Conservation (phyloP, 2,888 invertebrate species). For the Odontothrips loti region DNA sequence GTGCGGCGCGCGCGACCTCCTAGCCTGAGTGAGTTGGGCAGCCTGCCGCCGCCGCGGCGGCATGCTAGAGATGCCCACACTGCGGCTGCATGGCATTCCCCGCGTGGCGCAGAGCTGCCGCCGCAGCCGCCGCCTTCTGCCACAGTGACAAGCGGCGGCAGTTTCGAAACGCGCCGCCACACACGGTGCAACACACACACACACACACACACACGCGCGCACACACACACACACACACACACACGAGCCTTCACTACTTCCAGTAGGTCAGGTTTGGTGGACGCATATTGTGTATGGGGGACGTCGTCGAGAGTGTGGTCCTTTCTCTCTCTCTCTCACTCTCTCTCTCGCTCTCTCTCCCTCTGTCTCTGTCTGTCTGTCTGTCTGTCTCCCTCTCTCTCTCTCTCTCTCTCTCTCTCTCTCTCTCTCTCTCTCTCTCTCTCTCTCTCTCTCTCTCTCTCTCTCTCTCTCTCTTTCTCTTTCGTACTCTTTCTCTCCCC, state of each 20-base stretch:
- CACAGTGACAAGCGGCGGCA: background rate
- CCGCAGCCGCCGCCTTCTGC: background rate
- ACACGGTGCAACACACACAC: conserved; percentile 1
- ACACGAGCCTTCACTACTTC: background rate
- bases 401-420: background rate
- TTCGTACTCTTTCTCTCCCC: background rate
- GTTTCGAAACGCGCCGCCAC: conserved; percentile 6
- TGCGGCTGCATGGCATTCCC: background rate
- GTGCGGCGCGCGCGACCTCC: background rate
- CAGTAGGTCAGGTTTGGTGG: background rate
- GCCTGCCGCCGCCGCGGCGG: background rate
- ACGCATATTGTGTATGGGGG: background rate
- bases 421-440: background rate
- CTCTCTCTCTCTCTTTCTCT: background rate
- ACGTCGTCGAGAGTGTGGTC: background rate
- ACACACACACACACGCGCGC: background rate
- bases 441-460: background rate
- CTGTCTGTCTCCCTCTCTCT: too few species aligned
- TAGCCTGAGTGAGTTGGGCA: background rate
- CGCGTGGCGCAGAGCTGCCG: background rate
- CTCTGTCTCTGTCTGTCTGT: background rate
- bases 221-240: background rate
- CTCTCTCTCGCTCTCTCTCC: background rate
- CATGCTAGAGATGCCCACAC: background rate
- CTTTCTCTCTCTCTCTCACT: background rate